phyloP scores from a whole-genome alignment of 1,140 invertebrate genomes.

The Proales similis region DNA sequence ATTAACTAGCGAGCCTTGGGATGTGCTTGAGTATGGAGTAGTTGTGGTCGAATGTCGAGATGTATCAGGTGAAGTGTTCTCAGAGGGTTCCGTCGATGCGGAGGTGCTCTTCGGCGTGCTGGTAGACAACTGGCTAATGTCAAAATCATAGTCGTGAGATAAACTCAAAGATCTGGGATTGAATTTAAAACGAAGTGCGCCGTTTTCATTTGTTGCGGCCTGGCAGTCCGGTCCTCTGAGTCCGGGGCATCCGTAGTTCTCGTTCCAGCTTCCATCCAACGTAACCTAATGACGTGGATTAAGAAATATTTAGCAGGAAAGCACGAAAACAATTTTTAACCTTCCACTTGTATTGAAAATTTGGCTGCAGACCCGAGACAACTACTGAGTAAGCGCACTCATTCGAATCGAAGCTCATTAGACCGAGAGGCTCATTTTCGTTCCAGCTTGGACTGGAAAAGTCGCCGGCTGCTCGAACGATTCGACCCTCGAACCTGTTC shows the following conservation, averaged over 20 bases:
- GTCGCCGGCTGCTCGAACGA: slow-evolving; percentile 28
- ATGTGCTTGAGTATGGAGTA: neutral
- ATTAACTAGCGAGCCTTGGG: slow-evolving; percentile 6
- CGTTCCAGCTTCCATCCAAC: slow-evolving; percentile 13
- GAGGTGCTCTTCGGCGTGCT: too few species aligned
- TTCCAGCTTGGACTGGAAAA: slow-evolving; percentile 31
- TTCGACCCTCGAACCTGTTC: slow-evolving; percentile 16
- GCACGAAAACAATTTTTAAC: neutral
- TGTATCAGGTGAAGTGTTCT: neutral
- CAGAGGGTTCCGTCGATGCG: neutral
- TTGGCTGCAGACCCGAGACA: slow-evolving; percentile 7
- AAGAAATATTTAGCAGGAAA: neutral
- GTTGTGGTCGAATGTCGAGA: slow-evolving; percentile 3
- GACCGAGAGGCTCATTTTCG: neutral
- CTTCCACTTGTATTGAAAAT: slow-evolving; percentile 19
- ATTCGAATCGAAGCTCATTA: slow-evolving; percentile 27
- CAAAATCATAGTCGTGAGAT: slow-evolving; percentile 31
- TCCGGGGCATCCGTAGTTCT: slow-evolving; percentile 26
- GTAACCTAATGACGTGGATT: neutral
- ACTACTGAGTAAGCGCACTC: slow-evolving; percentile 10
- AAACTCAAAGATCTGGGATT: neutral
- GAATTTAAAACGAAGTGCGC: slow-evolving; percentile 14
- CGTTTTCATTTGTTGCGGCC: slow-evolving; percentile 20
- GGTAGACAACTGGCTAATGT: too few species aligned
- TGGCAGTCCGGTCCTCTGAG: slow-evolving; percentile 10